Evolutionary conservation across 2,113 vertebrate species (phyloP).

Genomic region (Cromileptes altivelis): DNA sequence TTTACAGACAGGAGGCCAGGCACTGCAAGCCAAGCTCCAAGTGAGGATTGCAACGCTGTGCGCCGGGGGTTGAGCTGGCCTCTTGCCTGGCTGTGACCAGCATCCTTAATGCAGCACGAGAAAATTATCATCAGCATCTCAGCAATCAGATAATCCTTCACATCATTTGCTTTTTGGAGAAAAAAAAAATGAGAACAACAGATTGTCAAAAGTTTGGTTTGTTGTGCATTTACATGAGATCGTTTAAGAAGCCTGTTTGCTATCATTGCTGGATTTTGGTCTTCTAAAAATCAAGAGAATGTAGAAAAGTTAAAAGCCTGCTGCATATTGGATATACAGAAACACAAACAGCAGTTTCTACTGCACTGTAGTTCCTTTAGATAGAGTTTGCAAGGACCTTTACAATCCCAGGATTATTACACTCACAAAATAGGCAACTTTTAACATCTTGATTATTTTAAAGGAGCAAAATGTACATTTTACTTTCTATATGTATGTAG

Average conservation of each 20-base stretch:
- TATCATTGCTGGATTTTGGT: neutral
- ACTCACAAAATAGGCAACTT: neutral
- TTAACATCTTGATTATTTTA: constrained; percentile 7
- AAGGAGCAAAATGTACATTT: neutral
- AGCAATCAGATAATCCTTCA: constrained; percentile 30
- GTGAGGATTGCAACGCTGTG: constrained; percentile 63
- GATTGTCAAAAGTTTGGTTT: neutral
- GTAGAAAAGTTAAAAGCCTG: neutral
- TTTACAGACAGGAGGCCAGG: constrained; percentile 79
- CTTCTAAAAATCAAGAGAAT: neutral
- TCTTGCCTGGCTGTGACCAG: constrained; percentile 64
- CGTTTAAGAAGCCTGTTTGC: neutral
- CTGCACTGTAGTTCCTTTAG: neutral
- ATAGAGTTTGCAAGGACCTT: neutral
- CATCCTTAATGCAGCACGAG: constrained; percentile 63
- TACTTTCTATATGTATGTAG: neutral
- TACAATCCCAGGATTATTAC: neutral
- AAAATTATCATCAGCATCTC: constrained; percentile 47
- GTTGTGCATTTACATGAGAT: neutral
- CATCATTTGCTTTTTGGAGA: constrained; percentile 1
- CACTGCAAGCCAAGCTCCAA: constrained; percentile 77
- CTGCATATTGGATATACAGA: neutral
- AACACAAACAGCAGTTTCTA: constrained; percentile 4
- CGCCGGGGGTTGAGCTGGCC: constrained; percentile 53
- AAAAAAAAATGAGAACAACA: neutral